phyloP scores from a whole-genome alignment of 1,140 invertebrate species.

The Ceratosolen fusciceps region DNA sequence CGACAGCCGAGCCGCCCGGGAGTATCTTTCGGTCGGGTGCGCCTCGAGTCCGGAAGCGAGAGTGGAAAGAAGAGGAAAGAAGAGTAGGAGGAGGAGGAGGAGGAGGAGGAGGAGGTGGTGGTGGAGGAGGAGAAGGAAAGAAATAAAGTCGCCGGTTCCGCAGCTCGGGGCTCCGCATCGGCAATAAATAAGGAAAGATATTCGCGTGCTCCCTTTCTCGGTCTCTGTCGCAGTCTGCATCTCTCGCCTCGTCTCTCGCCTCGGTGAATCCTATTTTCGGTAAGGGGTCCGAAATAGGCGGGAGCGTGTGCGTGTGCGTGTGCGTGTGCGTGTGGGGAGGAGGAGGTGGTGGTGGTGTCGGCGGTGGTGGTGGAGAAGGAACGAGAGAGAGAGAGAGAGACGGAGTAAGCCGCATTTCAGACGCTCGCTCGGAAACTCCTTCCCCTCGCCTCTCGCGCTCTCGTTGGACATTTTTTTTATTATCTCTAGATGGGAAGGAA shows the following conservation, averaged over 20 bases:
- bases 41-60: slow-evolving; percentile 16
- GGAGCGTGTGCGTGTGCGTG: too few species aligned
- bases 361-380: too few species aligned
- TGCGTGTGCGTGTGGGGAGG: too few species aligned
- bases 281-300: slow-evolving; percentile 46
- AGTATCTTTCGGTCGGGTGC: slow-evolving; percentile 8
- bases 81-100: neutral
- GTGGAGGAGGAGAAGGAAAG: too few species aligned
- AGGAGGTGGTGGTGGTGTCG: too few species aligned
- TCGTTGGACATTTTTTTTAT: slow-evolving; percentile 1
- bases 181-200: too few species aligned
- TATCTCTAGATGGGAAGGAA: neutral
- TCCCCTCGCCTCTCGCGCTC: slow-evolving; percentile 8
- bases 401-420: slow-evolving; percentile 12
- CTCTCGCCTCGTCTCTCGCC: neutral
- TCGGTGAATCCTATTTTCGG: slow-evolving; percentile 45
- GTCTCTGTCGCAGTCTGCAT: neutral
- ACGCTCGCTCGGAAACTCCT: neutral
- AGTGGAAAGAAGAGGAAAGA: neutral
- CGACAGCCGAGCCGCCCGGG: neutral
- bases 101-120: neutral
- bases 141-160: too few species aligned
- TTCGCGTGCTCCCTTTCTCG: neutral
- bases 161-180: too few species aligned
- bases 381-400: too few species aligned